Evolutionary conservation across 2,888 invertebrate species (phyloP), one percentile per base, ranked within the genome.

Genomic region (Volucella inanis): DNA sequence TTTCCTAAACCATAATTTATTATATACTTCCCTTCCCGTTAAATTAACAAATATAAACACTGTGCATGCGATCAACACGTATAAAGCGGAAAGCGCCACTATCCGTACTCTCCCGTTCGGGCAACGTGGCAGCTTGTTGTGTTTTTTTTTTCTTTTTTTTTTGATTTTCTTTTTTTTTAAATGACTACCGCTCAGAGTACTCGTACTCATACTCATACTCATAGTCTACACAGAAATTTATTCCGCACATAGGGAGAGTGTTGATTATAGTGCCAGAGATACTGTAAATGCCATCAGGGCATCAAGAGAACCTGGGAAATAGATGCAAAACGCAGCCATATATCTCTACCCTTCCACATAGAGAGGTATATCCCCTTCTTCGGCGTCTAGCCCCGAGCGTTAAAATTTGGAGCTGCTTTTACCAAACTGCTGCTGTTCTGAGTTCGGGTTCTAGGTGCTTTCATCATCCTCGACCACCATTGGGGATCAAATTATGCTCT

Each of bases 31-130:
- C 85, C 85, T 85, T 81, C 77, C 62, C 62, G 85, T 85, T 81
- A 85, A 85, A 85, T 85, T 85, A 85, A 85, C 85, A 77, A 81
- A 81, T 85, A 85, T 85, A 85, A 85, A 85, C 85, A 85, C 72
- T 81, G 83, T 81, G 80, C 39, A 76, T 67, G 84, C 85, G 81
- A 85, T 85, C 85, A 85, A 85, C 85, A 85, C 81, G 85, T 85
- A 31, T 31, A 72, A 77, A 85, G 76, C 85, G 85, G 81, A 85
- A 85, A 85, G 85, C 85, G 85, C 85, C 85, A 85, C 85, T 81
- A 85, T 85, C 77, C 31, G 31, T 31, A 31, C 31, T 31, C 6
- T 31, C 31, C 6, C 0, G 31, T 31, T 31, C 31, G 31, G 81
- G 81, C 76, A 80, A 68, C 85, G 71, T 72, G 81, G 76, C 72